Evolutionary conservation across 2,888 invertebrate species (phyloP).

Genomic region (Thymelicus sylvestris): DNA sequence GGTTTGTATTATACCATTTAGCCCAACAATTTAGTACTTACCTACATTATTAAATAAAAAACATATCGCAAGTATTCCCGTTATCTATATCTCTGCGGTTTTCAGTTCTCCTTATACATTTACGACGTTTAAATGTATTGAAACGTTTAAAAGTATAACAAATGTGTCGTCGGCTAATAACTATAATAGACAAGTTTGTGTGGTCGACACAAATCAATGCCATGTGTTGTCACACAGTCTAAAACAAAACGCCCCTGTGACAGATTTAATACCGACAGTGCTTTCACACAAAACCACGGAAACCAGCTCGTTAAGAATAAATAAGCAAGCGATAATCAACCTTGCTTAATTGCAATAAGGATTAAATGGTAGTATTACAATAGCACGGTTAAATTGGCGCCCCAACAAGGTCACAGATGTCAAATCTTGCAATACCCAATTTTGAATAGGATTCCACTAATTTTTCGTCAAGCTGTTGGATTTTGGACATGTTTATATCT

Average conservation of each 20-base stretch:
- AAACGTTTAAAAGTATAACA: conserved; percentile 69
- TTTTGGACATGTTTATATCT: conserved; percentile 26
- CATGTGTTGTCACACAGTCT: conserved; percentile 70
- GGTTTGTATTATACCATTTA: not conserved
- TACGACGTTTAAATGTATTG: conserved; percentile 46
- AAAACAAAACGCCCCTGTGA: conserved; percentile 77
- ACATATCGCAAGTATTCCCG: too few relatives aligned
- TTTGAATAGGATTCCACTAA: conserved; percentile 28
- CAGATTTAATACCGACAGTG: conserved; percentile 77
- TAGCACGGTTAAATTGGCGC: not conserved
- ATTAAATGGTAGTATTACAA: not conserved
- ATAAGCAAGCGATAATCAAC: conserved; percentile 4
- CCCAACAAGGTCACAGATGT: conserved; percentile 33
- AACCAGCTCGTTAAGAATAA: not conserved
- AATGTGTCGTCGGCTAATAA: conserved; percentile 75
- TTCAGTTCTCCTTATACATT: not conserved
- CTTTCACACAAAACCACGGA: conserved; percentile 56
- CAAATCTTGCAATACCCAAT: conserved; percentile 32
- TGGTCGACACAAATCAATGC: conserved; percentile 73
- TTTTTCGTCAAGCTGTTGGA: conserved; percentile 25
- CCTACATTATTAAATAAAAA: too few relatives aligned
- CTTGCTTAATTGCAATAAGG: conserved; percentile 1
- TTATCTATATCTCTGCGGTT: too few relatives aligned
- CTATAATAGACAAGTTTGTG: conserved; percentile 68
- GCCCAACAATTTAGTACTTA: not conserved